Base-by-base conservation (phyloP, 2,888 invertebrate genomes). In the Papilio elwesi region DNA sequence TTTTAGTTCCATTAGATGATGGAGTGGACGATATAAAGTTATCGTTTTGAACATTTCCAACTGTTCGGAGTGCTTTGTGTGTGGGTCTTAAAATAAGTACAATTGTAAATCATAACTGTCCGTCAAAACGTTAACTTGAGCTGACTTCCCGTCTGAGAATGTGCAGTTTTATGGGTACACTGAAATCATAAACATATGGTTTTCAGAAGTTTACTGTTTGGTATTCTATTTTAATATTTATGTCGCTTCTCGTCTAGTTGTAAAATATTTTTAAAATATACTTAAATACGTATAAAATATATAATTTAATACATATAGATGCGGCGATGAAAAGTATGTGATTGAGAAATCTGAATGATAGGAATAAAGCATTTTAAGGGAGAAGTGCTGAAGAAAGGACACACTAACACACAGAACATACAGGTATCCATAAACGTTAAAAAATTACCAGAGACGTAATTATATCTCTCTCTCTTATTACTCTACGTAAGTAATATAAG, bases 71-170 rank as follows among this genome's bases (percentile, higher is more conserved):
- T 36, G 57, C 26, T 57, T 57, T 57, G 57, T 57, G 36, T 57
- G 38, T 36, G 36, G 26, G 26, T 26, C 43, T 43, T 43, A 38
- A 57, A 57, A 38, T 57, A 57, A 36, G 38, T 13, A 59, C 59
- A 59, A n/a, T 5, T 38, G 57, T 55, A 36, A 38, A 38, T 57
- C 57, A 38, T n/a, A 43, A 59, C 59, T 59, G 59, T 59, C 59
- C 43, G 59, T 43, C 43, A 43, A 59, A 59, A 59, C 57, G 36
- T 59, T 59, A 26, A 52, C 52, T 66, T 52, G 10, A 43, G 43
- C n/a, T 53, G 67, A 64, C 63, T 53, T 15, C 47, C 15, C 51
- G 68, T 68, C 55, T 55, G 64, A 51, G 63, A 73, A 73, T 68
- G 53, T 62, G 53, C 11, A 67, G 48, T 63, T 72, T 72, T 63